Evolutionary conservation across 2,797 vertebrate genomes (phyloP).

Genomic region (Leontopithecus rosalia): DNA sequence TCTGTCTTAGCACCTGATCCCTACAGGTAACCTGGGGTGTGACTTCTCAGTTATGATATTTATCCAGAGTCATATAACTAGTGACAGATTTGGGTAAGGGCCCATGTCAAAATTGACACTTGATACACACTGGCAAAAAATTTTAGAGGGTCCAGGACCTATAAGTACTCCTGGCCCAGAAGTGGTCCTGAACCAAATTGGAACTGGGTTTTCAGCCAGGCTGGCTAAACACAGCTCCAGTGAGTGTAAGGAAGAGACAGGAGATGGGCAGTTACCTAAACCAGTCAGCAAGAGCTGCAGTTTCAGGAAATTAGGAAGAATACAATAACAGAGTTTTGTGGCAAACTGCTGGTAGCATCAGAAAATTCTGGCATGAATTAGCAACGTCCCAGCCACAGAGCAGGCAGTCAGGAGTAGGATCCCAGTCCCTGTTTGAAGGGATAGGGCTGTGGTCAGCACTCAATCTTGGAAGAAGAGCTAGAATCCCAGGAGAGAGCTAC

Average conservation of each 20-base stretch:
- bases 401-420: not conserved
- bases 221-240: not conserved
- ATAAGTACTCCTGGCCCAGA: not conserved
- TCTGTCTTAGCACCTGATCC: not conserved
- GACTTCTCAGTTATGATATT: not conserved
- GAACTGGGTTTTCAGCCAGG: not conserved
- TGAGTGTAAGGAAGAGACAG: not conserved
- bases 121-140: not conserved
- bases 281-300: not conserved
- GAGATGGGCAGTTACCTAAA: not conserved
- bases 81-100: not conserved
- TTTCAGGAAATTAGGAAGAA: not conserved
- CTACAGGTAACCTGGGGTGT: not conserved
- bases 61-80: not conserved
- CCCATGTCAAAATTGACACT: not conserved
- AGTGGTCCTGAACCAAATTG: not conserved
- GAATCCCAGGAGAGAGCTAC: not conserved
- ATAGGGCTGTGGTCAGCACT: not conserved
- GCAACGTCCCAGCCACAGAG: not conserved
- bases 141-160: not conserved
- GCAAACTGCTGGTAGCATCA: not conserved
- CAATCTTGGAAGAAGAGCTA: not conserved
- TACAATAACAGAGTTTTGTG: not conserved
- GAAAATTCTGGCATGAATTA: not conserved
- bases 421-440: not conserved